Evolutionary conservation across 2,797 vertebrate species (phyloP).

Genomic region (Peromyscus melanophrys): DNA sequence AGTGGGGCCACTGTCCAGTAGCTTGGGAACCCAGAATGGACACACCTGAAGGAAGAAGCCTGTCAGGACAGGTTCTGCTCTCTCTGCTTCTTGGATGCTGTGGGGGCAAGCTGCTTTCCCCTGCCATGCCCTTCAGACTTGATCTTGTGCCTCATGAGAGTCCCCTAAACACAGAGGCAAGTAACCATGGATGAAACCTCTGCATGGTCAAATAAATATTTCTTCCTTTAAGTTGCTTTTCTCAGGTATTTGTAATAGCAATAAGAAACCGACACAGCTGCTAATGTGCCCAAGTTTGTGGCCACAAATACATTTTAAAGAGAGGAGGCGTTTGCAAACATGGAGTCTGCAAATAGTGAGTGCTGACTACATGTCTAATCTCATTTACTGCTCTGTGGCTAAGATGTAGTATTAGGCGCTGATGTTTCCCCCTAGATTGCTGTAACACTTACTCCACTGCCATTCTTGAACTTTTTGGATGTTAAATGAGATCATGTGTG

Average conservation of each 20-base stretch:
- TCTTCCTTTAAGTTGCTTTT: neutral
- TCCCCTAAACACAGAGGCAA: neutral
- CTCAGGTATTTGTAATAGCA: neutral
- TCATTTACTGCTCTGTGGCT: neutral
- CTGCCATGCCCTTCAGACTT: neutral
- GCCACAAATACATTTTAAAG: neutral
- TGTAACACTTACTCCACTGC: neutral
- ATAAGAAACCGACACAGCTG: neutral
- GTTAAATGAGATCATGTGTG: neutral
- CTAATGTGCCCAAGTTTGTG: neutral
- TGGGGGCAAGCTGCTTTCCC: neutral
- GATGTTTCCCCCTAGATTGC: neutral
- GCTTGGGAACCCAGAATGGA: neutral
- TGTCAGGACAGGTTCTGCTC: neutral
- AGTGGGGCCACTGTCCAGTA: neutral
- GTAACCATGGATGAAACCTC: neutral
- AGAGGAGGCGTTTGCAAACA: neutral
- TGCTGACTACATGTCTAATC: neutral
- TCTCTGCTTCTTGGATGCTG: neutral
- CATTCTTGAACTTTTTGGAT: neutral
- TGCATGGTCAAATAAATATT: neutral
- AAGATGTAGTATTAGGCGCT: neutral
- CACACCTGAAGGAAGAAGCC: neutral
- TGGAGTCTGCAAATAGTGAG: neutral
- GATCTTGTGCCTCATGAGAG: neutral